These are phyloP conservation scores for Ips nitidus DNA, from an alignment of 1,140 invertebrate genomes.

Conservation along the genomic window DNA sequence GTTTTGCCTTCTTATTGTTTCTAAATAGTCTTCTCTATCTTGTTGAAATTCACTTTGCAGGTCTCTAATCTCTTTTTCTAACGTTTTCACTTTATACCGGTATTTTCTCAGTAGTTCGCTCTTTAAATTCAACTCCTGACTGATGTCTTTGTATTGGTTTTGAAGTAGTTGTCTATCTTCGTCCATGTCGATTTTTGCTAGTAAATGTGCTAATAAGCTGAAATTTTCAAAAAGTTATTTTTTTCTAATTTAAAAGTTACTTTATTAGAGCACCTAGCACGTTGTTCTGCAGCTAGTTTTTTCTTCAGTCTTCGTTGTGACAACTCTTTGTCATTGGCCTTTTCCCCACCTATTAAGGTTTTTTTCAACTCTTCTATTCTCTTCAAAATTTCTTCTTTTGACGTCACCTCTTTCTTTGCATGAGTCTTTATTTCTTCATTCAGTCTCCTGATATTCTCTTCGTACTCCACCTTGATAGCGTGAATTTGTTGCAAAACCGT, in stretches of 20 bases:
- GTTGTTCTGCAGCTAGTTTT: conserved; percentile 68
- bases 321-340: conserved; percentile 69
- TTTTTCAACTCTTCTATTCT: conserved; percentile 65
- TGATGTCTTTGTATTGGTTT: conserved; percentile 70
- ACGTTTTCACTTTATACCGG: conserved; percentile 64
- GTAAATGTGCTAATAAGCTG: conserved; percentile 65
- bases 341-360: conserved; percentile 79
- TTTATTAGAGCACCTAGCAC: conserved; percentile 53
- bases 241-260: not conserved
- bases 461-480: conserved; percentile 53
- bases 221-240: conserved; percentile 8
- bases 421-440: conserved; percentile 46
- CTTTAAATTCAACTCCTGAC: conserved; percentile 74
- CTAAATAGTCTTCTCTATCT: conserved; percentile 81
- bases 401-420: conserved; percentile 40
- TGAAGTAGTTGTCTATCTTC: conserved; percentile 62
- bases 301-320: conserved; percentile 69
- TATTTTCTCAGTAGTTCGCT: conserved; percentile 70
- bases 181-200: conserved; percentile 71
- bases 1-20: conserved; percentile 79
- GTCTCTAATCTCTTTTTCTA: conserved; percentile 76
- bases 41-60: conserved; percentile 83
- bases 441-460: conserved; percentile 47
- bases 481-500: conserved; percentile 55
- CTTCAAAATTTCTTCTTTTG: conserved; percentile 52